phyloP scores from a whole-genome alignment of 2,113 vertebrate species.

The Oreochromis aureus region DNA sequence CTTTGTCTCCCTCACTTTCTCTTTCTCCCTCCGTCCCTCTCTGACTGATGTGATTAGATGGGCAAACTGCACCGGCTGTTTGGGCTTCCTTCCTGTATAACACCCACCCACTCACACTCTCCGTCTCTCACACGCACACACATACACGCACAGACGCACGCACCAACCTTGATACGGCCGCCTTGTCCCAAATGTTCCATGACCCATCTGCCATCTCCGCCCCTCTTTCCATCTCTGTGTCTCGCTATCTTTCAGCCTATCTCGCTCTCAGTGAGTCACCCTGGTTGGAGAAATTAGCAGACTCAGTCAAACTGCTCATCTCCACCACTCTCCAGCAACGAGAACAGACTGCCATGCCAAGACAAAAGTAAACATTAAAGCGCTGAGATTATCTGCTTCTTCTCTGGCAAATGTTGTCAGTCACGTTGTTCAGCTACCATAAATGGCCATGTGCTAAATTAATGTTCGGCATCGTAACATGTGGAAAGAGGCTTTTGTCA shows the following conservation, averaged over 20 bases:
- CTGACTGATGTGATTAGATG: conserved; percentile 72
- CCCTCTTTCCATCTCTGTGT: neutral
- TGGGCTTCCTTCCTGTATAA: conserved; percentile 65
- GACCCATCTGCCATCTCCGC: conserved; percentile 26
- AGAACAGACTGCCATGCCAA: neutral
- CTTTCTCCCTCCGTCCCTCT: conserved; percentile 3
- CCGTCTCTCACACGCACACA: neutral
- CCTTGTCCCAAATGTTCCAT: conserved; percentile 32
- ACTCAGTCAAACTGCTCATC: neutral
- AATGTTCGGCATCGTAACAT: neutral
- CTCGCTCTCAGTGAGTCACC: neutral
- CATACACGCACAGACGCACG: neutral
- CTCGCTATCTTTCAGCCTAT: neutral
- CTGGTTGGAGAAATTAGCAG: neutral
- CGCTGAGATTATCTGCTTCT: neutral
- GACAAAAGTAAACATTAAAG: neutral
- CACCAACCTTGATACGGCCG: conserved; percentile 32
- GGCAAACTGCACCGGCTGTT: conserved; percentile 57
- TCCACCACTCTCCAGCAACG: neutral
- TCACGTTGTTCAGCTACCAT: neutral
- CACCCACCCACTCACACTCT: conserved; percentile 7
- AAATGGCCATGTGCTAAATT: neutral
- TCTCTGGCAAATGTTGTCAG: neutral
- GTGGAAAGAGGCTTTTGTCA: neutral
- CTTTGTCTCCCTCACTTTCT: neutral